Evolutionary conservation across 2,797 vertebrate genomes (phyloP).

Genomic region (Ceryle rudis): DNA sequence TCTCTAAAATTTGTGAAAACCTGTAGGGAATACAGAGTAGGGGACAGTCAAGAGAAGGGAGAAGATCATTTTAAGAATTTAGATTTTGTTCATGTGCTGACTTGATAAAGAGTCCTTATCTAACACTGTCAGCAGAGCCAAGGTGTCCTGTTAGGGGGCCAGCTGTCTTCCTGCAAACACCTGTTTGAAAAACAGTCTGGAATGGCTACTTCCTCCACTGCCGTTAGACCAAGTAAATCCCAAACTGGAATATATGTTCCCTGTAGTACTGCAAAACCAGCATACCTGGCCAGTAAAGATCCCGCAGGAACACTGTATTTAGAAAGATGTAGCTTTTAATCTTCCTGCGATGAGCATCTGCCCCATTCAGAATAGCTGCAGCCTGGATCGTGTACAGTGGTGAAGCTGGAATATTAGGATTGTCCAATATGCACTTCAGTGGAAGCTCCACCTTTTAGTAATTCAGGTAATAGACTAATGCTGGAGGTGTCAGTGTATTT

Average conservation of each 20-base stretch:
- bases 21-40: not conserved
- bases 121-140: not conserved
- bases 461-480: not conserved
- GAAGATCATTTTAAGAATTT: not conserved
- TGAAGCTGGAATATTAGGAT: not conserved
- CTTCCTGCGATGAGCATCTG: not conserved
- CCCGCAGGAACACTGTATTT: not conserved
- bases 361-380: not conserved
- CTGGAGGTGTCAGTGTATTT: not conserved
- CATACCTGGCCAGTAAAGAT: not conserved
- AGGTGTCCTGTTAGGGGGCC: not conserved
- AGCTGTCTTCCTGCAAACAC: not conserved
- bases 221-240: not conserved
- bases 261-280: not conserved
- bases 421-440: not conserved
- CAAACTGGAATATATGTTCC: not conserved
- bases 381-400: not conserved
- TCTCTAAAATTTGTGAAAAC: not conserved
- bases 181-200: accelerated
- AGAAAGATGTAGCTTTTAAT: not conserved
- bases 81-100: not conserved
- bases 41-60: not conserved
- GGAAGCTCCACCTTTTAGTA: not conserved
- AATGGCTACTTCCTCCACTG: not conserved
- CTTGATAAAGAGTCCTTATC: not conserved